These are phyloP conservation scores for Nephila pilipes DNA, from an alignment of 1,140 invertebrate species.

Conservation along the genomic window DNA sequence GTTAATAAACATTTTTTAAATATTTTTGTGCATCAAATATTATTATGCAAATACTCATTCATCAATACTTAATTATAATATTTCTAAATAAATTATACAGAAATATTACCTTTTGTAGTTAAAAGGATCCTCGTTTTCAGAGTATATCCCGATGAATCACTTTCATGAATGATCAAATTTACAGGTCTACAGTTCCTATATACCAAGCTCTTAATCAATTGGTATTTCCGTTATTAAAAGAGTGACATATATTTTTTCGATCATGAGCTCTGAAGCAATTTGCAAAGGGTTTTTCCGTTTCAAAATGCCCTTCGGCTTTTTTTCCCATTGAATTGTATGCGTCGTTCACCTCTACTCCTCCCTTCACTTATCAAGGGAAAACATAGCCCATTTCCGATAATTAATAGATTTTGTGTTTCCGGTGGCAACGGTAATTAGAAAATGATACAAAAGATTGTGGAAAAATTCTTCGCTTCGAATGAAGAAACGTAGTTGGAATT, in stretches of 20 bases:
- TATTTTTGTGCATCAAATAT: too few relatives aligned
- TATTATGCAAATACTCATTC: too few relatives aligned
- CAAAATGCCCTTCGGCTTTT: neutral
- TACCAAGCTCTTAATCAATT: neutral
- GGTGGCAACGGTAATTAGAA: neutral
- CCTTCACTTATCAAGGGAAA: conserved; percentile 9
- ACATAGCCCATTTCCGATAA: conserved; percentile 1
- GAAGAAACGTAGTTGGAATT: too few relatives aligned
- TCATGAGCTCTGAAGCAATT: neutral
- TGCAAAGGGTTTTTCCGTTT: neutral
- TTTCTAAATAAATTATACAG: too few relatives aligned
- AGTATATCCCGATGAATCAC: too few relatives aligned
- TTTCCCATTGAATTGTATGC: neutral
- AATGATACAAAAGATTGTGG: neutral
- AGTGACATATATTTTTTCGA: neutral
- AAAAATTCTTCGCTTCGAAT: neutral
- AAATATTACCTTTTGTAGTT: too few relatives aligned
- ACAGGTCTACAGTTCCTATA: too few relatives aligned
- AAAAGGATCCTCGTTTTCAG: too few relatives aligned
- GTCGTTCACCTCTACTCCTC: neutral
- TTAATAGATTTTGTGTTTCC: neutral
- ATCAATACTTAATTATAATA: too few relatives aligned
- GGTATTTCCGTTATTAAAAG: neutral
- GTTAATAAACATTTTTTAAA: too few relatives aligned
- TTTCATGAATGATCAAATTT: too few relatives aligned